Evolutionary conservation across 37 sponge, comb jelly and placozoan species (phyloP), one percentile per base, ranked within the genome.

Genomic region (Ephydatia muelleri): DNA sequence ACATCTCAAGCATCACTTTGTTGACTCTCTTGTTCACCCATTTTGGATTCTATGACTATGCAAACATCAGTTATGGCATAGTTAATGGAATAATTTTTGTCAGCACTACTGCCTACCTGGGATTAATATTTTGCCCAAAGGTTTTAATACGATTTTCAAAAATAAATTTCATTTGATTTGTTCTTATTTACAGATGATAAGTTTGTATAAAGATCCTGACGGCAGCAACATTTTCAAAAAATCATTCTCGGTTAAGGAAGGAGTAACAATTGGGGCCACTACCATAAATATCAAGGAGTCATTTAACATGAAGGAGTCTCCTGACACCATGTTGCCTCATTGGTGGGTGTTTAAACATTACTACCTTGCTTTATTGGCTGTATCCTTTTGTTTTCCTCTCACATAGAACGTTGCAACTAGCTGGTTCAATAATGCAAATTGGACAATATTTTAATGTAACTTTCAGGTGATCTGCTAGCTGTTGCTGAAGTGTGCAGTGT

Each of bases 71-170:
- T 67, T 70, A 77, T 43, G 90, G 82, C 3, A 57, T 85, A 1
- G 82, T 82, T 77, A 67, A 78, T 66, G 76, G 39, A 0, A 26
- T 74, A 25, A 28, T 90, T 3, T 27, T 85, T 16, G 26, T 78
- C 29, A 81, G 64, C 35, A 38, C 86, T 5, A 80, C 86, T 2
- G 31, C 85, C 2, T 79, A 85, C 35, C 82, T 90, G 21, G 66
- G 65, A 11, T 70, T 90, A 16, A 32, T 77, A 65, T 90, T 90
- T 39, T 70, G 81, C 2, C 90, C 90, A 64, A 90, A 90, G 90
- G 90, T 85, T 43, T n/a, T n/a, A n/a, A n/a, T n/a, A n/a, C n/a
- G n/a, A n/a, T n/a, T n/a, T n/a, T 9, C 43, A 9, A 43, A 9
- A 3, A 43, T 19, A 19, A 19, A 14, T 19, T 43, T 43, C 43